Evolutionary conservation across 2,888 invertebrate genomes (phyloP).

Genomic region (Lysandra bellargus): DNA sequence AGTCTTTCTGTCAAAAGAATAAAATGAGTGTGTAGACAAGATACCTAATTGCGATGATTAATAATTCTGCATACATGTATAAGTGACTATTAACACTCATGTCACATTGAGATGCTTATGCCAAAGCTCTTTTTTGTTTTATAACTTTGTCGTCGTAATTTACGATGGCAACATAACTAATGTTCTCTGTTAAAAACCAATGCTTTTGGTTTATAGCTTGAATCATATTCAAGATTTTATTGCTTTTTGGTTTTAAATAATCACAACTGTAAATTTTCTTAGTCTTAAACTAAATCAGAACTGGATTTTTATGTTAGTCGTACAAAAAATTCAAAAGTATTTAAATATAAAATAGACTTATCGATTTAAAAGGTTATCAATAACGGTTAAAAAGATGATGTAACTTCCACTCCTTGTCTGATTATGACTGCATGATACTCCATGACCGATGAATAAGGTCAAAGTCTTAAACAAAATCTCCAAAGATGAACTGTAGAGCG

Average conservation of each 20-base stretch:
- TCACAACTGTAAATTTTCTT: background rate
- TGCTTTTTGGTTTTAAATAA: background rate
- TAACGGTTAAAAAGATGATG: constrained; percentile 1
- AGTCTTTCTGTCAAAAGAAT: background rate
- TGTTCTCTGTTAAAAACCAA: background rate
- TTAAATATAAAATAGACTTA: constrained; percentile 5
- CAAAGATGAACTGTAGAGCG: background rate
- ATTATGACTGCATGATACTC: constrained; percentile 16
- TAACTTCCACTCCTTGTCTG: constrained; percentile 13
- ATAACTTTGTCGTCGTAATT: background rate
- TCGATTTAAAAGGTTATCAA: constrained; percentile 14
- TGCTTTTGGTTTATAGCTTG: background rate
- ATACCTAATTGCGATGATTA: background rate
- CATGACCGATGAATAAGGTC: constrained; percentile 6
- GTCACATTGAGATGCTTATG: too few relatives aligned
- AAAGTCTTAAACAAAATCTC: background rate
- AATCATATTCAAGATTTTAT: too few relatives aligned
- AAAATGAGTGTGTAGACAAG: background rate
- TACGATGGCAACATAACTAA: background rate
- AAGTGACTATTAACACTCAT: too few relatives aligned
- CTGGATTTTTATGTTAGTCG: background rate
- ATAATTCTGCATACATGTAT: background rate
- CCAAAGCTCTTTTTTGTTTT: background rate
- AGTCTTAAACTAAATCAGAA: background rate
- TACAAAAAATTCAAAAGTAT: background rate